Evolutionary conservation across 2,888 invertebrate species (phyloP).

Genomic region (Leptodirus hochenwartii): DNA sequence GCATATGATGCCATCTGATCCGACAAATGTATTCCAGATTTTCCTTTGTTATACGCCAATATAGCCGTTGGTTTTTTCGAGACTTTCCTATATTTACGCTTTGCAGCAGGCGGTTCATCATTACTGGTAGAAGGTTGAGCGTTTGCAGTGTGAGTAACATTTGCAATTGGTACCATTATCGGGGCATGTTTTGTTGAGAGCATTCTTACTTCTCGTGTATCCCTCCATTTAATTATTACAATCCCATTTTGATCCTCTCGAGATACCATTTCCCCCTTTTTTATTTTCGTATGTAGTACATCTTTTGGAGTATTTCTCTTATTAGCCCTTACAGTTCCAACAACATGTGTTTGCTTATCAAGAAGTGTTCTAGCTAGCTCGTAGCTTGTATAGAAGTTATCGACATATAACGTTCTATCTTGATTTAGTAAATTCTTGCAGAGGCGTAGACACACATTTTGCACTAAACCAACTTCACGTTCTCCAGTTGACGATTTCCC

Average conservation of each 20-base stretch:
- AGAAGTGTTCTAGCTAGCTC: conserved; percentile 12
- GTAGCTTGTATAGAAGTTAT: conserved; percentile 16
- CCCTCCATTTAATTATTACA: conserved; percentile 18
- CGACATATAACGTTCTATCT: conserved; percentile 11
- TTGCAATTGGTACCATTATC: conserved; percentile 12
- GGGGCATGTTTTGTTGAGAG: conserved; percentile 19
- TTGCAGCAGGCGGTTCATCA: conserved; percentile 5
- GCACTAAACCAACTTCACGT: conserved; percentile 9
- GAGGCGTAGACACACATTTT: conserved; percentile 7
- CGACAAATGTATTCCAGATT: conserved; percentile 18
- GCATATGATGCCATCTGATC: conserved; percentile 19
- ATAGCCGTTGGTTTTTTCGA: conserved; percentile 15
- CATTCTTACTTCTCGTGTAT: conserved; percentile 18
- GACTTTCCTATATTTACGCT: conserved; percentile 4
- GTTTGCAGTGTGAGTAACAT: conserved; percentile 2
- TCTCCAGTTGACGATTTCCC: conserved; percentile 9
- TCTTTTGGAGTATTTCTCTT: conserved; percentile 15
- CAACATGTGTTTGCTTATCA: conserved; percentile 17
- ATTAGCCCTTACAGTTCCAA: conserved; percentile 15
- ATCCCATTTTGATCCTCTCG: conserved; percentile 18
- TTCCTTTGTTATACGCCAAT: conserved; percentile 17
- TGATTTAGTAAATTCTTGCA: conserved; percentile 8
- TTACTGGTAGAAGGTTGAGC: conserved; percentile 1
- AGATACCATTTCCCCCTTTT: conserved; percentile 16
- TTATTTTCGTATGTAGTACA: conserved; percentile 13